Conservation (phyloP, 2,797 vertebrate species). For the Crocodylus rhombifer region DNA sequence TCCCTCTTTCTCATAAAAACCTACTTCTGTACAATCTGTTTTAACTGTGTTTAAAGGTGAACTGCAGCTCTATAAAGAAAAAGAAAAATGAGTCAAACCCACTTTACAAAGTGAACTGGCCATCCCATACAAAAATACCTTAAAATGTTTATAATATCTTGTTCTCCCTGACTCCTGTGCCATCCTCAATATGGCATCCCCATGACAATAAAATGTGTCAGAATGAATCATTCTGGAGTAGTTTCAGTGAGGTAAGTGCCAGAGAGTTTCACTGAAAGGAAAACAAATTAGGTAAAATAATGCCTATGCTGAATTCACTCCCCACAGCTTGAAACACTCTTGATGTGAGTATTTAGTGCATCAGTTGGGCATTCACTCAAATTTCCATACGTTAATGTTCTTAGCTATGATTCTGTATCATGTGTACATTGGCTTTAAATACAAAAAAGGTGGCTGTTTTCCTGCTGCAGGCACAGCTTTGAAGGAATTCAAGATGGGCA, state of each 20-base stretch:
- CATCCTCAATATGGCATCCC: not conserved
- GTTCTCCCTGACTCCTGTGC: not conserved
- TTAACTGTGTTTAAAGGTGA: not conserved
- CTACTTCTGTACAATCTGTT: not conserved
- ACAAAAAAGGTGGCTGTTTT: not conserved
- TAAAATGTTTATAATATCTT: not conserved
- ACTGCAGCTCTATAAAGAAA: not conserved
- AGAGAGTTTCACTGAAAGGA: not conserved
- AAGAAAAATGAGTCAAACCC: not conserved
- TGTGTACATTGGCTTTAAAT: not conserved
- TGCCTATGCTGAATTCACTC: not conserved
- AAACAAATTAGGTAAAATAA: not conserved
- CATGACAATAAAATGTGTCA: not conserved
- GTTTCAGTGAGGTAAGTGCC: not conserved
- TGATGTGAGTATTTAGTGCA: not conserved
- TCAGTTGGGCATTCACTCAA: not conserved
- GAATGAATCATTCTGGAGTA: not conserved
- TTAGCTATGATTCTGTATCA: not conserved
- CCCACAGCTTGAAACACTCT: not conserved
- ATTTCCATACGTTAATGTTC: not conserved
- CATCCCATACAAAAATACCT: not conserved
- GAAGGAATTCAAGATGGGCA: not conserved
- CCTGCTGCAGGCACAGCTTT: not conserved
- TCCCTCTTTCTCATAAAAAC: conserved; percentile 17
- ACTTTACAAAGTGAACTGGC: not conserved